These are phyloP conservation scores for Epirrhoe tristata DNA, from an alignment of 2,888 invertebrate species.

Conservation along the genomic window DNA sequence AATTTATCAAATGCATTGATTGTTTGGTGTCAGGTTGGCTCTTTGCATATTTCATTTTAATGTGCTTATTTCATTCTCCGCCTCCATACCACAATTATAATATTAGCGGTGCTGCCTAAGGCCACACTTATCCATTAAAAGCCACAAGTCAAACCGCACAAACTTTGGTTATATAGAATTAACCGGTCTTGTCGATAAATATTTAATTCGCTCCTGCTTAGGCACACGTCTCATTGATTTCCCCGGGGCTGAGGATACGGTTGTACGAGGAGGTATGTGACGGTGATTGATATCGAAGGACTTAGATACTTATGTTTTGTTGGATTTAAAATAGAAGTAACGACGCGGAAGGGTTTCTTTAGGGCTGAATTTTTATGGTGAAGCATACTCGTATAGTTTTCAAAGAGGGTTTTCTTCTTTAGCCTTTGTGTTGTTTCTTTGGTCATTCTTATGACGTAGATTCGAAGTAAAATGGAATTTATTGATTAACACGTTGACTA, in stretches of 20 bases:
- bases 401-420: no score
- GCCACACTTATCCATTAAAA: neutral
- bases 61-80: no score
- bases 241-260: conserved; percentile 36
- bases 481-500: no score
- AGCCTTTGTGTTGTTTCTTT: no score
- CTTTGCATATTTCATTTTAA: no score
- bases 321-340: conserved; percentile 8
- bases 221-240: conserved; percentile 45
- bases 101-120: no score
- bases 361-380: neutral
- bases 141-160: conserved; percentile 13
- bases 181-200: conserved; percentile 42
- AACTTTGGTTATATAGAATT: conserved; percentile 39
- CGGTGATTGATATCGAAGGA: conserved; percentile 45
- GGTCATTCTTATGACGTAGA: no score
- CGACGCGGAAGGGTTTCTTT: neutral
- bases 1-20: no score
- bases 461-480: no score
- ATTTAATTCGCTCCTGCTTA: conserved; percentile 47
- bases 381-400: no score
- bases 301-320: conserved; percentile 18
- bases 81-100: no score
- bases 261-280: conserved; percentile 40
- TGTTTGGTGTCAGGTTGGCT: no score